These are phyloP conservation scores for Eudyptes chrysolophus DNA, from an alignment of 2,113 vertebrate genomes.

Conservation along the genomic window DNA sequence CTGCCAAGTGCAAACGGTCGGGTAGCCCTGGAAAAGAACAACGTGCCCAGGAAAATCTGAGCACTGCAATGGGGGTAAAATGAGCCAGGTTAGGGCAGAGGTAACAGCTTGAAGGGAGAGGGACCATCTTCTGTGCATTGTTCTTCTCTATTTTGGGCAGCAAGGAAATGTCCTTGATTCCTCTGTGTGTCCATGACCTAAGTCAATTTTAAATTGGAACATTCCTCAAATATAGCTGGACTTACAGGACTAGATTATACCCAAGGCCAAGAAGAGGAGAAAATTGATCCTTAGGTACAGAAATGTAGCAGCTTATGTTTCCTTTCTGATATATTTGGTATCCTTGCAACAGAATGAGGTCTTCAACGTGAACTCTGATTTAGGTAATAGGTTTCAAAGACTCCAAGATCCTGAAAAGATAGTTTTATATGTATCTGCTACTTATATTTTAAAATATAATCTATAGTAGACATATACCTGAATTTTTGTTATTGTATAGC, in stretches of 20 bases:
- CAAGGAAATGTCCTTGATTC: not conserved
- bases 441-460: not conserved
- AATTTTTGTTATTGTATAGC: not conserved
- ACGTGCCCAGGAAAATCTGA: not conserved
- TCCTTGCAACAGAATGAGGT: not conserved
- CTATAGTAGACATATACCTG: not conserved
- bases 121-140: accelerated
- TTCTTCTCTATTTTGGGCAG: not conserved
- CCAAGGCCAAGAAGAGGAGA: not conserved
- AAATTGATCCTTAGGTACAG: not conserved
- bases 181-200: not conserved
- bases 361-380: not conserved
- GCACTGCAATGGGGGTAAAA: not conserved
- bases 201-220: not conserved
- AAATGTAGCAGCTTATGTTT: not conserved
- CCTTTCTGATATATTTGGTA: not conserved
- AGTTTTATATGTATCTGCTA: not conserved
- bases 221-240: not conserved
- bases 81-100: not conserved
- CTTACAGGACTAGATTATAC: not conserved
- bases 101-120: not conserved
- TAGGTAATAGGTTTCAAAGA: not conserved
- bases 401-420: not conserved
- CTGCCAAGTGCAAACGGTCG: not conserved
- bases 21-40: not conserved